Percentiles rank a stretch among this genome's conserved stretches.
These are phyloP conservation scores for Fukomys damarensis DNA, from an alignment of 2,113 vertebrate species.

Conservation along the genomic window DNA sequence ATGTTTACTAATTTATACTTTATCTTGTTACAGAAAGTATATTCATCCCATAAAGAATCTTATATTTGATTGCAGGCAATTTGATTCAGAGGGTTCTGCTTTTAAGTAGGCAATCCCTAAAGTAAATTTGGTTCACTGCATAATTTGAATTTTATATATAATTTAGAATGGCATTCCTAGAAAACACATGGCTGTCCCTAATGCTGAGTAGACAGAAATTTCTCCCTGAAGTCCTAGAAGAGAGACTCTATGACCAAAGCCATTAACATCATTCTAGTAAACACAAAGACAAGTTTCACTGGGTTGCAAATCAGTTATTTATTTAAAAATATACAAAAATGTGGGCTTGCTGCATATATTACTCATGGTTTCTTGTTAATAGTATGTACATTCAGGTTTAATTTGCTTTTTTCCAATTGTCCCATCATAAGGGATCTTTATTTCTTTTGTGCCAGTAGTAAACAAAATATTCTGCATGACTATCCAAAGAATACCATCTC, in stretches of 20 bases:
- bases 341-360: not conserved
- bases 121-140: not conserved
- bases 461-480: not conserved
- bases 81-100: not conserved
- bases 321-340: not conserved
- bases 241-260: not conserved
- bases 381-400: not conserved
- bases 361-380: not conserved
- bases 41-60: not conserved
- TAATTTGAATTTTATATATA: slow-evolving; percentile 46
- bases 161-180: not conserved
- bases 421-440: not conserved
- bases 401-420: not conserved
- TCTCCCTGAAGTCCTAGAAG: not conserved
- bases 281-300: slow-evolving; percentile 35
- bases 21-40: slow-evolving; percentile 18
- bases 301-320: slow-evolving; percentile 26
- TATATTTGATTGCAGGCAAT: not conserved
- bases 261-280: slow-evolving; percentile 26
- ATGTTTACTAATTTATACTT: not conserved
- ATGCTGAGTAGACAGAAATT: not conserved
- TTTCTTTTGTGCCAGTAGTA: not conserved
- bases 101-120: not conserved
- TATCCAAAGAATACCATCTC: not conserved
- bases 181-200: not conserved